Evolutionary conservation across 2,797 vertebrate species (phyloP).

Genomic region (Anableps anableps): DNA sequence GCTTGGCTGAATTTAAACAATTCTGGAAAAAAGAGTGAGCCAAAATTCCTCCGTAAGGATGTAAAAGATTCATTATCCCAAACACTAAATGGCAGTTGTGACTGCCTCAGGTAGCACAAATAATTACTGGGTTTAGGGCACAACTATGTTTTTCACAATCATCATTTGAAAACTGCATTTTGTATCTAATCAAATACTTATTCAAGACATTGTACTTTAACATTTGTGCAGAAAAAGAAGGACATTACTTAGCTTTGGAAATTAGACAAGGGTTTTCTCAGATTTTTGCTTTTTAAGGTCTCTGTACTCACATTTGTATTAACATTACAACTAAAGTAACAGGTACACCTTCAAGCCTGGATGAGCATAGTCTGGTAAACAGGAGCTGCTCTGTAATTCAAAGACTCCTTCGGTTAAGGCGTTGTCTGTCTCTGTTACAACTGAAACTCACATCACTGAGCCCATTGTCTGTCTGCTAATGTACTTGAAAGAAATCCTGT

Average conservation of each 20-base stretch:
- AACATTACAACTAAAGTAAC: constrained; percentile 30
- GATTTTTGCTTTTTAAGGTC: constrained; percentile 29
- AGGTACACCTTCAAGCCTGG: constrained; percentile 35
- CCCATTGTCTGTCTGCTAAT: constrained; percentile 60
- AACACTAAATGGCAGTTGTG: not conserved
- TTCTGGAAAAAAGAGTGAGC: too few relatives aligned
- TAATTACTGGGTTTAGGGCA: not conserved
- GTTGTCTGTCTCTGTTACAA: constrained; percentile 64
- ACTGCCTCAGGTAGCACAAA: not conserved
- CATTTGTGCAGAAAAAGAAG: constrained; percentile 15
- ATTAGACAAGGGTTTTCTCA: constrained; percentile 2
- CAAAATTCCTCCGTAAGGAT: not conserved
- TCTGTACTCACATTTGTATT: constrained; percentile 21
- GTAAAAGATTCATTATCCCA: not conserved
- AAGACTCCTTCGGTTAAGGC: constrained; percentile 41
- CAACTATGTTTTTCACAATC: not conserved
- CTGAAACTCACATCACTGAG: constrained; percentile 68
- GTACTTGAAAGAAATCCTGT: constrained; percentile 69
- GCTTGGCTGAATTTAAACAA: not conserved
- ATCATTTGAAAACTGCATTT: not conserved
- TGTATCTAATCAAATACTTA: not conserved
- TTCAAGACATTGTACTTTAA: constrained; percentile 6
- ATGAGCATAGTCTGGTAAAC: constrained; percentile 48
- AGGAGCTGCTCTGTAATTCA: constrained; percentile 51
- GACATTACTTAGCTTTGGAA: constrained; percentile 11